Conservation (phyloP, 2,888 invertebrate species). For the Agonopterix arenella region DNA sequence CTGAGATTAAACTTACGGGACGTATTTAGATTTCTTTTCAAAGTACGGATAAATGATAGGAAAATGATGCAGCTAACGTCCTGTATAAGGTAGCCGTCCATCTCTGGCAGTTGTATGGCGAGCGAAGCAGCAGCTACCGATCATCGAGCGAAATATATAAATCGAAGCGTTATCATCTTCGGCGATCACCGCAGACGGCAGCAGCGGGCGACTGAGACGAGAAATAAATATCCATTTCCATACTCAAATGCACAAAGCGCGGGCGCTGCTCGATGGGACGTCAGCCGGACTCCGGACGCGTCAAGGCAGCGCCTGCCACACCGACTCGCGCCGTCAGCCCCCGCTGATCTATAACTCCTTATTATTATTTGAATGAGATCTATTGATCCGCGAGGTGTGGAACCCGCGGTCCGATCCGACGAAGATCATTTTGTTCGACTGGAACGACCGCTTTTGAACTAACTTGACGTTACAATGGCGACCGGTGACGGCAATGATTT, state of each 20-base stretch:
- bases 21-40: constrained; percentile 10
- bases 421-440: constrained; percentile 74
- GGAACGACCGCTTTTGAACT: constrained; percentile 73
- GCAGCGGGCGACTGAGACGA: constrained; percentile 43
- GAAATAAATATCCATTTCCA: constrained; percentile 74
- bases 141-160: constrained; percentile 74
- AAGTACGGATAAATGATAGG: constrained; percentile 1
- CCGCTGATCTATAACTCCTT: constrained; percentile 73
- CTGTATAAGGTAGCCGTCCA: constrained; percentile 42
- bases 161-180: constrained; percentile 70
- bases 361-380: constrained; percentile 76
- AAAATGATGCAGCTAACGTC: constrained; percentile 17
- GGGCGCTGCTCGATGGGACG: constrained; percentile 24
- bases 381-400: constrained; percentile 74
- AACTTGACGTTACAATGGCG: constrained; percentile 74
- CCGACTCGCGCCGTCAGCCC: constrained; percentile 27
- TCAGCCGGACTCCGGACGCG: constrained; percentile 30
- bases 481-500: constrained; percentile 74
- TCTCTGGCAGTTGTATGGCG: constrained; percentile 57
- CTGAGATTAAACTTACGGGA: background rate
- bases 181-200: constrained; percentile 63
- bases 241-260: constrained; percentile 58
- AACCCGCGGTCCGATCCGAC: constrained; percentile 60
- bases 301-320: constrained; percentile 17
- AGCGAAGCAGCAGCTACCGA: constrained; percentile 57